These are phyloP conservation scores for Equus quagga DNA, from an alignment of 2,113 vertebrate genomes.

Conservation along the genomic window DNA sequence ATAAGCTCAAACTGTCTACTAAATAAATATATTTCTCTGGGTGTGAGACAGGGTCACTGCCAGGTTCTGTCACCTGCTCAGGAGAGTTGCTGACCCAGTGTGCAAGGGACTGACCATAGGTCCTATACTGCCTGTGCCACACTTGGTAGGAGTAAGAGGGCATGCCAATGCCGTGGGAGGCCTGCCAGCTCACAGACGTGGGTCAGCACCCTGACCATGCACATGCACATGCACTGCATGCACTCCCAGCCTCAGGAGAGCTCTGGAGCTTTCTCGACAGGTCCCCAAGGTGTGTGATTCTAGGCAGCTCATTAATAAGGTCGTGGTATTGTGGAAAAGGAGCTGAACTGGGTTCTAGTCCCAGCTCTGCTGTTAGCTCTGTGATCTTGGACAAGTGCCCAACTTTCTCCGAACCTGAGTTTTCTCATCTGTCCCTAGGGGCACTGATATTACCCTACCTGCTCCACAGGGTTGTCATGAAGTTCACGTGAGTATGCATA, in stretches of 20 bases:
- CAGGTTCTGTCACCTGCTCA: not conserved
- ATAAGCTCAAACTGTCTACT: not conserved
- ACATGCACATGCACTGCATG: rapidly evolving
- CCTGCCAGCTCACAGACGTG: not conserved
- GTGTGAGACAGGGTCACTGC: not conserved
- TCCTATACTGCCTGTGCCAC: not conserved
- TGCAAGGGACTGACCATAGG: not conserved
- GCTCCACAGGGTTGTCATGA: not conserved
- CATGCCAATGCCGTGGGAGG: rapidly evolving
- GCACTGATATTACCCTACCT: too few relatives aligned
- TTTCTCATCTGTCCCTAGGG: not conserved
- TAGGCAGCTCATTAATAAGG: not conserved
- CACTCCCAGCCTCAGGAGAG: not conserved
- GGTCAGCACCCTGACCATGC: not conserved
- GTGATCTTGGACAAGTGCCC: conserved; percentile 2
- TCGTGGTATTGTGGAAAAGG: not conserved
- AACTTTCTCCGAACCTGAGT: not conserved
- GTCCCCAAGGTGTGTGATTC: not conserved
- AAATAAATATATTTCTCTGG: not conserved
- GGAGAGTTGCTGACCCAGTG: not conserved
- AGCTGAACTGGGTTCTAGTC: not conserved
- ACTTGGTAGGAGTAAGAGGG: not conserved
- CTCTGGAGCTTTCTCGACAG: not conserved
- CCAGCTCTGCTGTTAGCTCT: not conserved
- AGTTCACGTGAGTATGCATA: not conserved